Conservation (phyloP, 2,113 vertebrate species). For the Malurus melanocephalus region DNA sequence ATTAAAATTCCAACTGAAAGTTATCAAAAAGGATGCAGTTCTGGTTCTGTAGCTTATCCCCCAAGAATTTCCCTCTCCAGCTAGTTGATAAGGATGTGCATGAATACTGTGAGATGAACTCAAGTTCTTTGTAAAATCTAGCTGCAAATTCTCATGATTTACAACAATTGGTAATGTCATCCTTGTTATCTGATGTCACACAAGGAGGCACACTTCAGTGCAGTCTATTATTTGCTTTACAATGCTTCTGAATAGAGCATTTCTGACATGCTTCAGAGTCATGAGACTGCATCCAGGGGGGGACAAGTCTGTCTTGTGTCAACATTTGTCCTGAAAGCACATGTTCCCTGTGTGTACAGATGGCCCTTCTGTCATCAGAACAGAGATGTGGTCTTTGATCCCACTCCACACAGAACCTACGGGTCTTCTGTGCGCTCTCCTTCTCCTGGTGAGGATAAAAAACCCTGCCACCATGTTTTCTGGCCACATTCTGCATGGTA, state of each 20-base stretch:
- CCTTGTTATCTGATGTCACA: background rate
- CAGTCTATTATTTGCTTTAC: background rate
- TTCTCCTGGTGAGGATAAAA: background rate
- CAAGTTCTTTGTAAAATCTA: background rate
- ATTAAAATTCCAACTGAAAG: background rate
- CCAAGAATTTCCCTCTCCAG: background rate
- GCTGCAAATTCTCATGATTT: background rate
- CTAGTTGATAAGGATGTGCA: background rate
- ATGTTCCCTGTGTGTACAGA: fast-evolving
- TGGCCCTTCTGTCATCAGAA: background rate
- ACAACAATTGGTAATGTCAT: background rate
- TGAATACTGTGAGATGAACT: background rate
- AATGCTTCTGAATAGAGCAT: background rate
- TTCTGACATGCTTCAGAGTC: background rate
- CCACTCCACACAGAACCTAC: background rate
- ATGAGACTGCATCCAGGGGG: background rate
- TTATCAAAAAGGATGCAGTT: background rate
- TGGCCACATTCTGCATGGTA: background rate
- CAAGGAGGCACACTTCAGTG: background rate
- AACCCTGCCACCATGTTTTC: background rate
- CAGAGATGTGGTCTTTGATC: background rate
- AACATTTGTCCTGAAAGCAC: background rate
- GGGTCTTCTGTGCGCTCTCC: background rate
- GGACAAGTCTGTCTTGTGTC: background rate
- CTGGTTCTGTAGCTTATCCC: background rate